A percentile compares a stretch with the other conserved stretches of the same genome.
Conservation (phyloP, 1,140 invertebrate genomes). For the Grapholita molesta region DNA sequence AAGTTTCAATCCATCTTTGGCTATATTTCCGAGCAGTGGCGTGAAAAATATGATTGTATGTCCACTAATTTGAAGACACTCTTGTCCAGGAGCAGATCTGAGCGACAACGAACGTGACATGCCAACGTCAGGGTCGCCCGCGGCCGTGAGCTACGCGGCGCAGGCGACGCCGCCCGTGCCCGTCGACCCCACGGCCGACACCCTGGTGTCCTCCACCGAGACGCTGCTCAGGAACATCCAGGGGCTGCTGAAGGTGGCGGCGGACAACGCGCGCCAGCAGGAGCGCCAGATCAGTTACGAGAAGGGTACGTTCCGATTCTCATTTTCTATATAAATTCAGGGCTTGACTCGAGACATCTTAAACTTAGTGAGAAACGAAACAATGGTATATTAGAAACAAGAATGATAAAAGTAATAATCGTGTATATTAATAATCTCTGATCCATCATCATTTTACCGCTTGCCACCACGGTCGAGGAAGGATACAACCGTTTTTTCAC, state of each 20-base stretch:
- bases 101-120: slow-evolving; percentile 80
- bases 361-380: too few species aligned
- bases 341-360: too few species aligned
- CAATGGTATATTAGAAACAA: too few species aligned
- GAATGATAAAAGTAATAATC: too few species aligned
- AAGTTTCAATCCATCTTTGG: too few species aligned
- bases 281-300: slow-evolving; percentile 97
- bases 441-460: too few species aligned
- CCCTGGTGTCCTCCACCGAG: slow-evolving; percentile 88
- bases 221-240: slow-evolving; percentile 96
- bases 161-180: slow-evolving; percentile 64
- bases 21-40: too few species aligned
- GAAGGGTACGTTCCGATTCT: slow-evolving; percentile 92
- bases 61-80: slow-evolving; percentile 4
- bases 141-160: slow-evolving; percentile 67
- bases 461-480: too few species aligned
- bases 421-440: too few species aligned
- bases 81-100: slow-evolving; percentile 75
- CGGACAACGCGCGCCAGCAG: slow-evolving; percentile 96
- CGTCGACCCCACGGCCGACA: slow-evolving; percentile 79
- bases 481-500: too few species aligned
- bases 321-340: too few species aligned
- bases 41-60: background rate
- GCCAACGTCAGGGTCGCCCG: slow-evolving; percentile 56
- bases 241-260: slow-evolving; percentile 95